Evolutionary conservation across 2,888 invertebrate genomes (phyloP).

Genomic region (Stenchaetothrips biformis): DNA sequence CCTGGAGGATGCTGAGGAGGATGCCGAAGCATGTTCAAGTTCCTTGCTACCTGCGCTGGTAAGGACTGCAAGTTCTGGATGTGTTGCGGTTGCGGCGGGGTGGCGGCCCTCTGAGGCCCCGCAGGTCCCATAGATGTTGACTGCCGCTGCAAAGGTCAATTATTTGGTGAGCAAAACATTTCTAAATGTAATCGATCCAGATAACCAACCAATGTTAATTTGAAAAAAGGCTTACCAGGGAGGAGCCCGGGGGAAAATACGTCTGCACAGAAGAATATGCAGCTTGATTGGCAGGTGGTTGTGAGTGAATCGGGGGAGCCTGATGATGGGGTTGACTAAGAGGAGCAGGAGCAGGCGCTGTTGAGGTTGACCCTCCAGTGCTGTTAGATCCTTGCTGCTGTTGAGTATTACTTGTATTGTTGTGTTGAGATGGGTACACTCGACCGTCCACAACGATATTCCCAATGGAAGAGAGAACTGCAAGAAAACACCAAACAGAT

Average conservation of each 20-base stretch:
- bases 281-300: slow-evolving; percentile 36
- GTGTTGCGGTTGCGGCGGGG: slow-evolving; percentile 35
- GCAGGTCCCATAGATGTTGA: slow-evolving; percentile 18
- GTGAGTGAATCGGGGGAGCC: slow-evolving; percentile 32
- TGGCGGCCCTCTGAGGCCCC: slow-evolving; percentile 15
- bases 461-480: slow-evolving; percentile 72
- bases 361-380: neutral
- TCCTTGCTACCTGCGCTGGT: slow-evolving; percentile 17
- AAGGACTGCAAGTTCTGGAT: slow-evolving; percentile 31
- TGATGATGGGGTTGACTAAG: slow-evolving; percentile 29
- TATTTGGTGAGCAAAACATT: neutral
- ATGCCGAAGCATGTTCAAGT: slow-evolving; percentile 28
- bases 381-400: neutral
- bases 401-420: neutral
- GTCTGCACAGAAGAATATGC: slow-evolving; percentile 44
- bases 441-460: slow-evolving; percentile 79
- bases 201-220: neutral
- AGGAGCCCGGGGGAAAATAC: slow-evolving; percentile 35
- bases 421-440: slow-evolving; percentile 56
- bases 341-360: slow-evolving; percentile 13
- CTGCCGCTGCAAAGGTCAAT: neutral
- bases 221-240: neutral
- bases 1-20: slow-evolving; percentile 44
- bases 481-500: slow-evolving; percentile 34
- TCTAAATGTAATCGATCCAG: neutral